Conservation (phyloP, 2,797 vertebrate species). For the Gymnothorax reevesii region DNA sequence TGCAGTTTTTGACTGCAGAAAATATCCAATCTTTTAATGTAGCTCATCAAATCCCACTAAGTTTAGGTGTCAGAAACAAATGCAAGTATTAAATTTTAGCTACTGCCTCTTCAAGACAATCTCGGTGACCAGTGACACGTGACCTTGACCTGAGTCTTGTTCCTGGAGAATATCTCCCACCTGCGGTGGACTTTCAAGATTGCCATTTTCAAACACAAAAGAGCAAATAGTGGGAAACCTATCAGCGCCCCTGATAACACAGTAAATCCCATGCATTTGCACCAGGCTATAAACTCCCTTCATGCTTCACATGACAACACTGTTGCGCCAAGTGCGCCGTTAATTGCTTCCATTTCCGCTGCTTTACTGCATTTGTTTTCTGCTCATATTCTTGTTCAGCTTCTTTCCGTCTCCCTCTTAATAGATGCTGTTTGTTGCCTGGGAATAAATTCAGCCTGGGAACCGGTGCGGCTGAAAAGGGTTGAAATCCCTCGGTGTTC, state of each 20-base stretch:
- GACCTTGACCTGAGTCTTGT: too few relatives aligned
- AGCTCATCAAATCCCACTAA: too few relatives aligned
- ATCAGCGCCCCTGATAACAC: background rate
- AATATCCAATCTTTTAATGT: too few relatives aligned
- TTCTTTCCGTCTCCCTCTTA: background rate
- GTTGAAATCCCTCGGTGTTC: background rate
- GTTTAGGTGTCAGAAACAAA: too few relatives aligned
- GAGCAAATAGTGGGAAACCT: background rate
- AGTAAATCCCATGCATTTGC: background rate
- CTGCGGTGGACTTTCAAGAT: too few relatives aligned
- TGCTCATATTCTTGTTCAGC: background rate
- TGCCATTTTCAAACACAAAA: background rate
- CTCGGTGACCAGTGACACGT: too few relatives aligned
- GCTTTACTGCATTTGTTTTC: conserved; percentile 1
- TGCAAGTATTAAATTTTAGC: too few relatives aligned
- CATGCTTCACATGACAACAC: background rate
- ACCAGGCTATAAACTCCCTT: background rate
- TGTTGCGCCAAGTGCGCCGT: background rate
- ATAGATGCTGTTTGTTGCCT: background rate
- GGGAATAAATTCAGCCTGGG: background rate
- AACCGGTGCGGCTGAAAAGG: background rate
- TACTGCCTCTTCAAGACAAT: too few relatives aligned
- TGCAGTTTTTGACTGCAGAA: too few relatives aligned
- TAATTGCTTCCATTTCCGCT: background rate
- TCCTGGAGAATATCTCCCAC: too few relatives aligned